A percentile compares a stretch with the other conserved stretches of the same genome.
These are phyloP conservation scores for Caenorhabditis brenneri DNA, from an alignment of 1,140 invertebrate species.

Conservation along the genomic window DNA sequence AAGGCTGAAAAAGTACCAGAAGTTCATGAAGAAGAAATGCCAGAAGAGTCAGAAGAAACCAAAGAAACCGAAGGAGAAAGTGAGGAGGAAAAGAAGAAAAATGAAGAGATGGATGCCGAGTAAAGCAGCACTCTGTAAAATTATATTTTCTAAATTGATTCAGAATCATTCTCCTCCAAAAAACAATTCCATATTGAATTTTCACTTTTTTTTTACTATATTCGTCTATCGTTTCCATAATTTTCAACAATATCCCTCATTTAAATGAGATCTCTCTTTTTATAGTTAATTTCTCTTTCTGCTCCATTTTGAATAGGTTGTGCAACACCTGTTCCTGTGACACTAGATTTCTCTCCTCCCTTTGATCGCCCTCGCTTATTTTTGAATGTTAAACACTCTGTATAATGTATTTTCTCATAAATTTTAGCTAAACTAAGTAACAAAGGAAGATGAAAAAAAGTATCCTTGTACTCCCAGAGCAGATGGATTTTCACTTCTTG, in stretches of 20 bases:
- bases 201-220: neutral
- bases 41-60: neutral
- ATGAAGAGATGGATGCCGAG: neutral
- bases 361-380: no score
- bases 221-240: no score
- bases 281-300: neutral
- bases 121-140: no score
- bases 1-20: no score
- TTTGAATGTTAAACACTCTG: neutral
- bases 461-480: no score
- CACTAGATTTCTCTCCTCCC: neutral
- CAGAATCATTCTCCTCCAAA: neutral
- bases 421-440: no score
- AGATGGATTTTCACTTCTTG: neutral
- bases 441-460: no score
- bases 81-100: neutral
- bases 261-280: neutral
- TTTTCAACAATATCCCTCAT: neutral
- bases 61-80: neutral
- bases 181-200: no score
- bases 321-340: neutral
- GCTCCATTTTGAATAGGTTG: neutral
- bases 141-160: neutral
- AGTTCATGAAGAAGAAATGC: no score
- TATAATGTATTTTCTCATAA: neutral